phyloP scores from a whole-genome alignment of 2,888 invertebrate species.

The Eledona agricola region DNA sequence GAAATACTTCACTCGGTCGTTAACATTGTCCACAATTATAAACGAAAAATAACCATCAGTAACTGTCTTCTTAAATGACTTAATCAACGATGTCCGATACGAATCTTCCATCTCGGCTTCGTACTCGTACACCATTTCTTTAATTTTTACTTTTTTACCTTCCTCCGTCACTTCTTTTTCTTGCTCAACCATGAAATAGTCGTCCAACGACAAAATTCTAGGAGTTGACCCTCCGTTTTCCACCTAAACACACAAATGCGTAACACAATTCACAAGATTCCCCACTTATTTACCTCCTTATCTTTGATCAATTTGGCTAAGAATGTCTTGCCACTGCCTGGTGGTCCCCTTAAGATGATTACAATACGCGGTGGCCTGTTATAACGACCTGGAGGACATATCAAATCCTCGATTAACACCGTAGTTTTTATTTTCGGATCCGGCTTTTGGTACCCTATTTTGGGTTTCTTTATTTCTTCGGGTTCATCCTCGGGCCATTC shows the following conservation, averaged over 20 bases:
- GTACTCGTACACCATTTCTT: conserved; percentile 88
- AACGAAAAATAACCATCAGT: conserved; percentile 92
- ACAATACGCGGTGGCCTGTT: conserved; percentile 83
- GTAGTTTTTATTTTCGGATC: too few species aligned
- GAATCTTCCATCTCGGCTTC: conserved; percentile 84
- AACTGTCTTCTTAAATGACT: conserved; percentile 90
- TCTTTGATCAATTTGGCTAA: conserved; percentile 88
- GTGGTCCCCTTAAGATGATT: conserved; percentile 89
- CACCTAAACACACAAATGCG: conserved; percentile 59
- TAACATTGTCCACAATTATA: conserved; percentile 91
- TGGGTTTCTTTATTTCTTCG: background rate
- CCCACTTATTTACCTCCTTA: conserved; percentile 66
- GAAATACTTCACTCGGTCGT: conserved; percentile 82
- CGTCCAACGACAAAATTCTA: conserved; percentile 91
- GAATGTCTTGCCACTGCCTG: conserved; percentile 94
- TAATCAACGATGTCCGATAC: conserved; percentile 83
- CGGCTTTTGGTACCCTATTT: too few species aligned
- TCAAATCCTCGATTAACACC: conserved; percentile 83
- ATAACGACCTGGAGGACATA: conserved; percentile 81
- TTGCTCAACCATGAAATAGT: conserved; percentile 92
- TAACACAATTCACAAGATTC: background rate
- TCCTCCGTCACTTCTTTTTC: conserved; percentile 77
- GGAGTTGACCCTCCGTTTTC: conserved; percentile 90
- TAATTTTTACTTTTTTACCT: conserved; percentile 74
- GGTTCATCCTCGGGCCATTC: conserved; percentile 32